Conservation (phyloP, 2,888 invertebrate species). For the Sesia apiformis region DNA sequence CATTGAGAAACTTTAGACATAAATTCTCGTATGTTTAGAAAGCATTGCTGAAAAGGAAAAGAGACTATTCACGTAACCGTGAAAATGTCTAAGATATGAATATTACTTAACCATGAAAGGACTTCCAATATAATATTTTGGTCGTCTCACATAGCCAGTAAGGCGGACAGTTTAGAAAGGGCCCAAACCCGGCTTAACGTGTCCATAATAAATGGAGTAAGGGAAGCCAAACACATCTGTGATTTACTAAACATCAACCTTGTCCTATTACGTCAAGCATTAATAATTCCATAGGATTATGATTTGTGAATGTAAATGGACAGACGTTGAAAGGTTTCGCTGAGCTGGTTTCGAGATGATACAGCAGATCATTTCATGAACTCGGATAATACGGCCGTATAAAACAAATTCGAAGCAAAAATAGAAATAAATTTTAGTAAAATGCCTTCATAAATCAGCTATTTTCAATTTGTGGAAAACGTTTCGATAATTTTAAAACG, state of each 20-base stretch:
- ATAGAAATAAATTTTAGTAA: too few relatives aligned
- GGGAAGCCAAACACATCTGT: constrained; percentile 13
- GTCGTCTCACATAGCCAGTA: constrained; percentile 1
- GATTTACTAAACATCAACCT: constrained; percentile 3
- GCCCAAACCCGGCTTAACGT: constrained; percentile 14
- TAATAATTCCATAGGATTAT: background rate
- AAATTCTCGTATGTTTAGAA: too few relatives aligned
- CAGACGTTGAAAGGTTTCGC: background rate
- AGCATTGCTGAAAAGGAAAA: too few relatives aligned
- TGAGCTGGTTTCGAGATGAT: background rate
- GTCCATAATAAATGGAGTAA: constrained; percentile 18
- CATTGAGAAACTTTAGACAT: too few relatives aligned
- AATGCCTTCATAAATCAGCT: too few relatives aligned
- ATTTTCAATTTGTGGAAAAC: background rate
- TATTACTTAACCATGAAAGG: background rate
- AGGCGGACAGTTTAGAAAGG: background rate
- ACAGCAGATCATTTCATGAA: background rate
- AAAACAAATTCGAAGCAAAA: too few relatives aligned
- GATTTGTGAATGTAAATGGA: background rate
- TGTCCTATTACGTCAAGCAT: background rate
- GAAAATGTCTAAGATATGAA: background rate
- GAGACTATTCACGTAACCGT: too few relatives aligned
- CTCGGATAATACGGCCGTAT: too few relatives aligned
- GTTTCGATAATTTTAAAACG: background rate
- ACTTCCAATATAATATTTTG: background rate